phyloP scores from a whole-genome alignment of 2,797 vertebrate species.

The Pterois miles region DNA sequence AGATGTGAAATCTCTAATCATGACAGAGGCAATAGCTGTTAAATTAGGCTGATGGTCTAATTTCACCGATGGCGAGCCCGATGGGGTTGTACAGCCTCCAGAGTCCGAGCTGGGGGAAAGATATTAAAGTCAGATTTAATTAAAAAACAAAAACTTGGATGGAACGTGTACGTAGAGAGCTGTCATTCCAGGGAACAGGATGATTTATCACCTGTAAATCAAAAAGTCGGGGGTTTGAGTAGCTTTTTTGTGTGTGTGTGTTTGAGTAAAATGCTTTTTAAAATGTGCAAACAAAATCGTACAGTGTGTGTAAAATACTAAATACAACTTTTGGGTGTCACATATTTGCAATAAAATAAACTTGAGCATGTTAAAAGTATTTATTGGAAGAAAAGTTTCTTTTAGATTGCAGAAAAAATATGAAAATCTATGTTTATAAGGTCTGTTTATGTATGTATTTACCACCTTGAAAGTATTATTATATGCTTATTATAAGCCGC shows the following conservation, averaged over 20 bases:
- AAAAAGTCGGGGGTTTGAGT: not conserved
- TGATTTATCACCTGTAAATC: constrained; percentile 2
- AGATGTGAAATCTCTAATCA: constrained; percentile 19
- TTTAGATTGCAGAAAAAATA: too few relatives aligned
- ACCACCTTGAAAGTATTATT: too few relatives aligned
- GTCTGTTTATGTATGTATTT: too few relatives aligned
- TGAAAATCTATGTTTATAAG: too few relatives aligned
- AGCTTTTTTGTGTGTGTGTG: not conserved
- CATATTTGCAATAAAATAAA: not conserved
- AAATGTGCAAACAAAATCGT: too few relatives aligned
- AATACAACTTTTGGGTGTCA: not conserved
- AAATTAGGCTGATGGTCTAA: constrained; percentile 40
- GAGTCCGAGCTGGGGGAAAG: constrained; percentile 8
- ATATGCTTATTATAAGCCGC: not conserved
- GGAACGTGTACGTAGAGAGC: not conserved
- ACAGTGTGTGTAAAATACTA: not conserved
- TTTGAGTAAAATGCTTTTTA: not conserved
- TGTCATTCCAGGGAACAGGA: not conserved
- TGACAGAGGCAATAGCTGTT: constrained; percentile 18
- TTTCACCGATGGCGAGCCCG: constrained; percentile 24
- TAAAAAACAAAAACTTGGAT: constrained; percentile 19
- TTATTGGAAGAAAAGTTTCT: not conserved
- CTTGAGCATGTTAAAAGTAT: not conserved
- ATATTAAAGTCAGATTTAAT: constrained; percentile 44
- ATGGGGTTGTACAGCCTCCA: not conserved